Evolutionary conservation across 2,888 invertebrate species (phyloP), one percentile per base, ranked within the genome.

Genomic region (Allacma fusca): DNA sequence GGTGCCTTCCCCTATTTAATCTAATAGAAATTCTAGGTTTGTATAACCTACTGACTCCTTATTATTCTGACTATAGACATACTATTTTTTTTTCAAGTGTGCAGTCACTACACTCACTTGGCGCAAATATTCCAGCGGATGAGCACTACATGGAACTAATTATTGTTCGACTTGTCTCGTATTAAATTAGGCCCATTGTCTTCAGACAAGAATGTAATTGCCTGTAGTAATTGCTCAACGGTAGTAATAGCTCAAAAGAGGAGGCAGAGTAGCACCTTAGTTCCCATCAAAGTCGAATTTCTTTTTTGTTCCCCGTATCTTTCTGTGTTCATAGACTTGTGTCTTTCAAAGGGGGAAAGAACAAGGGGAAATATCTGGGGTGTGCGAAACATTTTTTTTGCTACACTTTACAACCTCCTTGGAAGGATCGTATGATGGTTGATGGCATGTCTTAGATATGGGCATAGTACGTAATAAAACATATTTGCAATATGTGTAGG

Each of bases 141-240:
- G 9, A 16, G 50, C 50, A 50, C 50, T 50, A 13, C 50, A 50
- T 50, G 50, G 50, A 50, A 50, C 50, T 50, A 50, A 50, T 50
- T 50, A 13, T 50, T 50, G 50, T 50, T 50, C 50, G 19, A 50
- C 50, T 50, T 50, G 50, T 50, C 50, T 50, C 2, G 7, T 50
- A 50, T 50, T 50, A 50, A 50, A 50, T 50, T 50, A 50, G 50
- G 16, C 16, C 50, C 50, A 50, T 50, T 50, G 50, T 50, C 50
- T 50, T 19, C 9, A 50, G 50, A 50, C 1, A 16, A 2, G 50
- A 50, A n/a, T 16, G 50, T 50, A 50, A 50, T 50, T 50, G 50
- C 50, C 50, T 50, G 50, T 5, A 50, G 50, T 50, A 50, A 50
- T 50, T 50, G 50, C 50, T 16, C 16, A 50, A 50, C 50, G 50